Evolutionary conservation across 2,888 invertebrate genomes (phyloP).

Genomic region (Melanostoma scalare): DNA sequence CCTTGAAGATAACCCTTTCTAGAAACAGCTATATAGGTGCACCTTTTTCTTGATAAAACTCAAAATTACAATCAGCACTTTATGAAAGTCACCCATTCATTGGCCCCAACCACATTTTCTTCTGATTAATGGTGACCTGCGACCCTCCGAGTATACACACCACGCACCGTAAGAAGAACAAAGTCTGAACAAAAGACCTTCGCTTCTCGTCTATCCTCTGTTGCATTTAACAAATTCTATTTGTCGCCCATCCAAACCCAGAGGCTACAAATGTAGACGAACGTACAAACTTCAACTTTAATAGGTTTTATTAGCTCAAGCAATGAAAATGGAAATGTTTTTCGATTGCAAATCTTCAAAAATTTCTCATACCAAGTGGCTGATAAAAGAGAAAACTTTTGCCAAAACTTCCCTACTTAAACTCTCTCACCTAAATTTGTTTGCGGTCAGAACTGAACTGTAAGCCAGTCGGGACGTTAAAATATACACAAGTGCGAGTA

Average conservation of each 20-base stretch:
- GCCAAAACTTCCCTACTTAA: constrained; percentile 10
- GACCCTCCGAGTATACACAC: constrained; percentile 11
- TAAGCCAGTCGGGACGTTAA: neutral
- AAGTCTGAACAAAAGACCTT: constrained; percentile 8
- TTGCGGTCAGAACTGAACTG: constrained; percentile 12
- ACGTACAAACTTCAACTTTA: constrained; percentile 49
- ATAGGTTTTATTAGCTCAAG: constrained; percentile 68
- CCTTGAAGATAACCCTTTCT: too few species aligned
- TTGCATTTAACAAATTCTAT: constrained; percentile 48
- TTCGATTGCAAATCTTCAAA: constrained; percentile 69
- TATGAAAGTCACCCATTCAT: too few species aligned
- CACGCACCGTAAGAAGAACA: constrained; percentile 23
- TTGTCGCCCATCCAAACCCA: constrained; percentile 28
- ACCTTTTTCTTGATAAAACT: too few species aligned
- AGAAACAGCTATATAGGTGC: too few species aligned
- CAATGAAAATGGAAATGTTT: constrained; percentile 67
- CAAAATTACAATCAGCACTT: too few species aligned
- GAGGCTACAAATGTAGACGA: neutral
- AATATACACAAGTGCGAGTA: neutral
- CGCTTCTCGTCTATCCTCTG: constrained; percentile 12
- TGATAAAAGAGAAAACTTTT: constrained; percentile 66
- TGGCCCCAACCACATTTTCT: too few species aligned
- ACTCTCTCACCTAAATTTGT: constrained; percentile 12
- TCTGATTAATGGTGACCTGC: constrained; percentile 13
- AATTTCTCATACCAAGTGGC: constrained; percentile 44